phyloP scores from a whole-genome alignment of 2,888 invertebrate genomes.

The Sinodicranocentrus sp. region DNA sequence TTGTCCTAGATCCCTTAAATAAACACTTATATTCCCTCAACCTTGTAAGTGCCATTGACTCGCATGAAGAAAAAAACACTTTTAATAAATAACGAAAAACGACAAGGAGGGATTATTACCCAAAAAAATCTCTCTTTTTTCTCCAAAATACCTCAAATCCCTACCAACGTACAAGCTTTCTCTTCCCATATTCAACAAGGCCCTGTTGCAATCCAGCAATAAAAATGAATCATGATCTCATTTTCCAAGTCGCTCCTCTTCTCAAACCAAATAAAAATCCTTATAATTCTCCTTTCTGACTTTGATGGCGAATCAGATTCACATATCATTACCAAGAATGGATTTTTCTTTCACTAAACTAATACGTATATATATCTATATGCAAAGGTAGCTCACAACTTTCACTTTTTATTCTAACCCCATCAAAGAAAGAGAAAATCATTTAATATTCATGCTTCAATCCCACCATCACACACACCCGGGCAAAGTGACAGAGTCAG shows the following conservation, averaged over 20 bases:
- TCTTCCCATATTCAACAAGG: too few relatives aligned
- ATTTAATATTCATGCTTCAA: constrained; percentile 63
- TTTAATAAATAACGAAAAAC: too few relatives aligned
- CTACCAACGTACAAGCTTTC: too few relatives aligned
- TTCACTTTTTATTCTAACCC: background rate
- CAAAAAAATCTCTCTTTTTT: too few relatives aligned
- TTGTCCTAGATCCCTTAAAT: too few relatives aligned
- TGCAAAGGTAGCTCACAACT: background rate
- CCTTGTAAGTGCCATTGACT: background rate
- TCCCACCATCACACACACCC: constrained; percentile 28
- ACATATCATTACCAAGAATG: background rate
- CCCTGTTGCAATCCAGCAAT: too few relatives aligned
- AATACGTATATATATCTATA: background rate
- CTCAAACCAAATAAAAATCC: background rate
- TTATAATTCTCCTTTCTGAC: background rate
- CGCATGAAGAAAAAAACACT: too few relatives aligned
- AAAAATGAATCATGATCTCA: too few relatives aligned
- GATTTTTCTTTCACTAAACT: background rate
- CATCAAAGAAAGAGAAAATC: constrained; percentile 46
- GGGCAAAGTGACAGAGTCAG: background rate
- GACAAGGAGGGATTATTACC: too few relatives aligned
- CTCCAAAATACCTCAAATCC: too few relatives aligned
- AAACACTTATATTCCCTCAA: background rate
- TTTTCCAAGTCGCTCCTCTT: too few relatives aligned
- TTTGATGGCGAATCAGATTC: background rate